These are phyloP conservation scores for Baronia brevicornis DNA, from an alignment of 2,888 invertebrate genomes.

Conservation along the genomic window DNA sequence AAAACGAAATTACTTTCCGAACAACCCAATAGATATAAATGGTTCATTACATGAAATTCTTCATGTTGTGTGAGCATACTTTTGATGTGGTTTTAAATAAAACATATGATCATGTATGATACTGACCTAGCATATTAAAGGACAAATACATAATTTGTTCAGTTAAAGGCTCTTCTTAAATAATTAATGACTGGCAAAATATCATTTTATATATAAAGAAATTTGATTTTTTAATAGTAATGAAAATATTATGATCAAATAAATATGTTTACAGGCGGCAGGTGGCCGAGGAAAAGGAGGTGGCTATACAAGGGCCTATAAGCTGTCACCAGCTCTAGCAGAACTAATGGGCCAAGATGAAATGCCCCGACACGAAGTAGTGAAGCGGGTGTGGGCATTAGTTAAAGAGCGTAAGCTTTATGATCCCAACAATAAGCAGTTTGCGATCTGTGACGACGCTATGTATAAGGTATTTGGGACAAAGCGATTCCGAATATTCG, in stretches of 20 bases:
- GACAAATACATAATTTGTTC: too few species aligned
- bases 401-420: constrained; percentile 92
- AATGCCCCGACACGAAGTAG: constrained; percentile 91
- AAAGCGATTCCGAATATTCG: constrained; percentile 95
- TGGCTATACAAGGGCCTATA: constrained; percentile 90
- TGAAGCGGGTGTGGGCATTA: constrained; percentile 92
- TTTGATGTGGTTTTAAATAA: too few species aligned
- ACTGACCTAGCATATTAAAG: too few species aligned
- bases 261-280: constrained; percentile 22
- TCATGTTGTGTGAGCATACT: too few species aligned
- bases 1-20: too few species aligned
- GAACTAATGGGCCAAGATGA: constrained; percentile 88
- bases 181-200: too few species aligned
- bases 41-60: too few species aligned
- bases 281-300: constrained; percentile 76
- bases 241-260: neutral
- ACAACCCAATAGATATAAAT: too few species aligned
- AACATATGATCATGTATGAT: too few species aligned
- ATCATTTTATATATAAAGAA: too few species aligned
- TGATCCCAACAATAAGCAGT: constrained; percentile 96
- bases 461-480: constrained; percentile 92
- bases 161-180: too few species aligned
- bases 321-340: constrained; percentile 88
- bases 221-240: too few species aligned
- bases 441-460: constrained; percentile 94